phyloP scores from a whole-genome alignment of 2,113 vertebrate species.

The Ginglymostoma cirratum region DNA sequence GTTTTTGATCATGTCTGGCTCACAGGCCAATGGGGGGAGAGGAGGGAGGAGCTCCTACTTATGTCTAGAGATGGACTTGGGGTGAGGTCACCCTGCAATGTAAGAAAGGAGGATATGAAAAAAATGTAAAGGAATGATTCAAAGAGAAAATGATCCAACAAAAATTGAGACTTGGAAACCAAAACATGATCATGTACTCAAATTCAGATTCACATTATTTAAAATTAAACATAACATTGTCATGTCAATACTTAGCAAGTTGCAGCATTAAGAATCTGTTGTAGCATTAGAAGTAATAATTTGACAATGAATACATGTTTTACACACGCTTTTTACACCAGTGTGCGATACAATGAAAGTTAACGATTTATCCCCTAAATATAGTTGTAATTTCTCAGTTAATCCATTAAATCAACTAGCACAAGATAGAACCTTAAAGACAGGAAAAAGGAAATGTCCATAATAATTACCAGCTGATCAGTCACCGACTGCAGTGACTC shows the following conservation, averaged over 20 bases:
- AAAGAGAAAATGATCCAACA: not conserved
- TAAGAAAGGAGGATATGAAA: not conserved
- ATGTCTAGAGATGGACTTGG: not conserved
- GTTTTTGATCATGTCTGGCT: not conserved
- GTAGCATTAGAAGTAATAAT: not conserved
- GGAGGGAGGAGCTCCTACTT: not conserved
- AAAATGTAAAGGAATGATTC: not conserved
- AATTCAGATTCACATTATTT: not conserved
- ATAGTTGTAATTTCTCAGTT: not conserved
- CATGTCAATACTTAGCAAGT: not conserved
- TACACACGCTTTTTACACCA: not conserved
- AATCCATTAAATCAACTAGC: not conserved
- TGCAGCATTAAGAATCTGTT: no score
- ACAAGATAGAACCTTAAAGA: not conserved
- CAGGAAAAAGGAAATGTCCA: conserved; percentile 12
- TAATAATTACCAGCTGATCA: not conserved
- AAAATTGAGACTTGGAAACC: not conserved
- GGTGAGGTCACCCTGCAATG: not conserved
- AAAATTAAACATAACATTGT: not conserved
- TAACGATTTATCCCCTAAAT: not conserved
- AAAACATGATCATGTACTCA: not conserved
- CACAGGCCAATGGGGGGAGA: not conserved
- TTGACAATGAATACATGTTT: not conserved
- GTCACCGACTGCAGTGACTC: not conserved
- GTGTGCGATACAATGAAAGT: not conserved